Evolutionary conservation across 2,113 vertebrate genomes (phyloP).

Genomic region (Lepus europaeus): DNA sequence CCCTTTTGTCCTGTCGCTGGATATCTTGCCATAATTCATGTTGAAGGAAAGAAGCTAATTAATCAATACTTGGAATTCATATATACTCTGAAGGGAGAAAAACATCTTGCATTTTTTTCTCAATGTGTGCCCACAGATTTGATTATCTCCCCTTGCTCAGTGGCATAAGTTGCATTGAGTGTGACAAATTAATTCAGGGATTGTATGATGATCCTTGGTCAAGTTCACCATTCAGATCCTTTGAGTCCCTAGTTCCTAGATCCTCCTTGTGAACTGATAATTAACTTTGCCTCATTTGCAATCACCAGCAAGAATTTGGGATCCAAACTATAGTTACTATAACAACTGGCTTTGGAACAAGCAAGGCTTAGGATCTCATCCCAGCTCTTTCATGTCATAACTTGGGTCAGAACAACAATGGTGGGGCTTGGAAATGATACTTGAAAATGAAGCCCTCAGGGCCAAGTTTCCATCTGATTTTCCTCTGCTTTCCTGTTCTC

Average conservation of each 20-base stretch:
- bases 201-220: not conserved
- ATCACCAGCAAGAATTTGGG: not conserved
- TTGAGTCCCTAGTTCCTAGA: not conserved
- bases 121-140: not conserved
- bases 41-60: not conserved
- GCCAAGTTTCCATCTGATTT: too few relatives aligned
- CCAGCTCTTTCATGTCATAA: not conserved
- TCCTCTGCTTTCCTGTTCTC: not conserved
- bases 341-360: not conserved
- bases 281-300: not conserved
- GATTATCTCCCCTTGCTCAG: not conserved
- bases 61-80: not conserved
- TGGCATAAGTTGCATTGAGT: not conserved
- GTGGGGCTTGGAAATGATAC: not conserved
- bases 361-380: not conserved
- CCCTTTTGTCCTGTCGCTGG: not conserved
- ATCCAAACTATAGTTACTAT: not conserved
- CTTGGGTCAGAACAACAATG: not conserved
- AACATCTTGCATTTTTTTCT: not conserved
- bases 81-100: not conserved
- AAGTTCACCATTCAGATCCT: not conserved
- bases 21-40: not conserved
- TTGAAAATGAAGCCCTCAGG: not conserved
- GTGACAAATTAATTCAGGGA: not conserved
- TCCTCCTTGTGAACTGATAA: not conserved